Evolutionary conservation across 2,113 vertebrate species (phyloP).

Genomic region (Manacus vitellinus): DNA sequence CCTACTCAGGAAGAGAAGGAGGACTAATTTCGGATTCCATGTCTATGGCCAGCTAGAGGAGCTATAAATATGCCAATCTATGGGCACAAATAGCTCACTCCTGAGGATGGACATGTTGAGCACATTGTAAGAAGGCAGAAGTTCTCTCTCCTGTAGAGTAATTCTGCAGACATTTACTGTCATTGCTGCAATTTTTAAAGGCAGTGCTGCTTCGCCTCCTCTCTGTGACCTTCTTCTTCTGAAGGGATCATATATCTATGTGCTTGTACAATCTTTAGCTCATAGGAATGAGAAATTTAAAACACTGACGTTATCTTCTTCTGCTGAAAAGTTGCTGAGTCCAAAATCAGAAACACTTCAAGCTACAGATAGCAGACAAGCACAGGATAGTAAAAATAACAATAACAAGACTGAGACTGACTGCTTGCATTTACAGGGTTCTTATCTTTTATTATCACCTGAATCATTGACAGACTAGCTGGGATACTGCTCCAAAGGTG

Average conservation of each 20-base stretch:
- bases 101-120: background rate
- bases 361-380: background rate
- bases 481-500: background rate
- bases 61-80: background rate
- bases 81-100: background rate
- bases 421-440: background rate
- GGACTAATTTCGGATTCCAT: background rate
- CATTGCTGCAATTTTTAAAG: background rate
- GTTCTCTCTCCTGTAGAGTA: background rate
- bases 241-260: background rate
- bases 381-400: background rate
- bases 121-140: background rate
- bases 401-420: background rate
- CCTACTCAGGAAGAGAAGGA: background rate
- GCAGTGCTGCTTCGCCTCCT: background rate
- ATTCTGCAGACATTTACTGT: background rate
- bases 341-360: background rate
- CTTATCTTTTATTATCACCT: background rate
- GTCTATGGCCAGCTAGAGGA: background rate
- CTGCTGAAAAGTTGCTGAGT: background rate
- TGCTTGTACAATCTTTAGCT: background rate
- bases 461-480: background rate
- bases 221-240: background rate
- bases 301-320: background rate
- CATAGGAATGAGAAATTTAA: background rate